Evolutionary conservation across 2,797 vertebrate genomes (phyloP), one percentile per base, ranked within the genome.

Genomic region (Odontamblyopus lacepedii): DNA sequence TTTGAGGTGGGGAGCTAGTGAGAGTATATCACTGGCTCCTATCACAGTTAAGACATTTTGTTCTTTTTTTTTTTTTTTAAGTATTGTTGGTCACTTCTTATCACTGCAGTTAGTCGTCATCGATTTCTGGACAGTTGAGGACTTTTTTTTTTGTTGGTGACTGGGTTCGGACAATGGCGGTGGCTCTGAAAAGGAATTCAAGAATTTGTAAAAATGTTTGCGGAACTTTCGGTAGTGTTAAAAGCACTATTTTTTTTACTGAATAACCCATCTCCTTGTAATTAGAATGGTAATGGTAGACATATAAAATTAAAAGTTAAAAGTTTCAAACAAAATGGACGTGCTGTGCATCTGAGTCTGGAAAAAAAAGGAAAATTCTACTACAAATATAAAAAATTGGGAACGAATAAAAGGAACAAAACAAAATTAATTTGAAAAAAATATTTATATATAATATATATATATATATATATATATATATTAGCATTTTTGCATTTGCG

Each of bases 1-100:
- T 94, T 95, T 93, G 93, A 92, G 93, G 92, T 85, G 90, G 90
- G 94, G 93, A 92, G 93, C 80, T 86, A 95, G 92, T 74, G 87
- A 74, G 80, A 13, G 71, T 91, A 93, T 94, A 94, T 93, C 92
- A 94, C 91, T 16, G 3, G 44, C 12, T 82, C 84, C 88, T 88
- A 77, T 81, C 72, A 73, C 89, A 88, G 86, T 89, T 26, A 27
- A 48, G 41, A 63, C 19, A 11, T 44, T 13, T 2, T 41, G 26
- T 3, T 7, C 48, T 38, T 60, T 16, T 64, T 1, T 19, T 18
- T 44, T 13, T 2, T 41, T 26, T 15, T 44, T 63, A 7, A 61
- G 6, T 27, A 8, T 35, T 35, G n/a, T 55, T n/a, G 6, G n/a
- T n/a, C 19, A 23, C 23, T 63, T 48, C 44, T 48, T 15, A 16